phyloP scores from a whole-genome alignment of 2,113 vertebrate genomes.

The Dromas ardeola region DNA sequence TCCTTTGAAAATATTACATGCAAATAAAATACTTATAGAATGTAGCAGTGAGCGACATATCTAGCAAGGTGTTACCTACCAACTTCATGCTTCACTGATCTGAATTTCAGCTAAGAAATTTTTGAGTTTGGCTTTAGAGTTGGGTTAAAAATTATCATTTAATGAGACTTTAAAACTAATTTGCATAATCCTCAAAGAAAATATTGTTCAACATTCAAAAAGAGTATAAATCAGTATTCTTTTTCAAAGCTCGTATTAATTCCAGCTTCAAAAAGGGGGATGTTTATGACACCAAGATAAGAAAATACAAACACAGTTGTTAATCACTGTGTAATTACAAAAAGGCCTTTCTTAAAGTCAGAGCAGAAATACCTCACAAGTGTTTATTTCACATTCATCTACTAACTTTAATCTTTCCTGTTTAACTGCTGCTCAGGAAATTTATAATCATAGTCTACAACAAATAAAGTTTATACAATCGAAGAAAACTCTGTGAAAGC shows the following conservation, averaged over 20 bases:
- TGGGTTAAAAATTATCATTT: conserved; percentile 72
- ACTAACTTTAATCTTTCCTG: background rate
- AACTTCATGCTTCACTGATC: conserved; percentile 25
- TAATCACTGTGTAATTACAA: conserved; percentile 62
- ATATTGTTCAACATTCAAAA: conserved; percentile 61
- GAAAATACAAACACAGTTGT: conserved; percentile 52
- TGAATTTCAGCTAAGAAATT: conserved; percentile 62
- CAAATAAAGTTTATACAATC: background rate
- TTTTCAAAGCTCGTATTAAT: conserved; percentile 59
- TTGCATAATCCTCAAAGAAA: conserved; percentile 71
- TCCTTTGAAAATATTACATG: background rate
- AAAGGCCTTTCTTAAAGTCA: conserved; percentile 21
- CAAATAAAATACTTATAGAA: conserved; percentile 31
- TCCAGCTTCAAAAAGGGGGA: conserved; percentile 43
- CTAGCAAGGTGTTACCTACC: background rate
- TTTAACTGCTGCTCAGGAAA: conserved; percentile 18
- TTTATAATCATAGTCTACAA: background rate
- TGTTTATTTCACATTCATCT: background rate
- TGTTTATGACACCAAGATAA: conserved; percentile 62
- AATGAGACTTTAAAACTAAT: conserved; percentile 71
- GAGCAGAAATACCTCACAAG: background rate
- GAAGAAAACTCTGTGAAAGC: background rate
- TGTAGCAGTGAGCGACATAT: background rate
- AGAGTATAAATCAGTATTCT: conserved; percentile 31
- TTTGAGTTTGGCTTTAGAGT: conserved; percentile 44